These are phyloP conservation scores for Drosophila insularis DNA, from an alignment of 1,140 invertebrate species.

Conservation along the genomic window DNA sequence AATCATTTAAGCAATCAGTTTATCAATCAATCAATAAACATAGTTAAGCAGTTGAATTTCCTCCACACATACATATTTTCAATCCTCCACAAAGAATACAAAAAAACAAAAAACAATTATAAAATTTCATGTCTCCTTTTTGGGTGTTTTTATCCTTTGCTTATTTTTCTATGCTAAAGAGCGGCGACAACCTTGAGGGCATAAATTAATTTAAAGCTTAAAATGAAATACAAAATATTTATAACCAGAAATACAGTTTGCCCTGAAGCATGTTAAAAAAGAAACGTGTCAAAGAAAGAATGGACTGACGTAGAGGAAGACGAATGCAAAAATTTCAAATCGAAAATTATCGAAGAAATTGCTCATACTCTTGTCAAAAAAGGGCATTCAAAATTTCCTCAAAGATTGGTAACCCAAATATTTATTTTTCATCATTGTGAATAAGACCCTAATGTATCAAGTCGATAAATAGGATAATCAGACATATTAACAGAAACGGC, in stretches of 20 bases:
- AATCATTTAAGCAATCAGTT: not conserved
- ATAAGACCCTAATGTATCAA: too few species aligned
- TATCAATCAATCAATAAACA: not conserved
- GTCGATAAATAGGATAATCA: too few species aligned
- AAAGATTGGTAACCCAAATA: too few species aligned
- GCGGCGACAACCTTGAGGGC: conserved; percentile 31
- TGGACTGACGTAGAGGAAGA: not conserved
- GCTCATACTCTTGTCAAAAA: not conserved
- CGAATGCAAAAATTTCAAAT: conserved; percentile 25
- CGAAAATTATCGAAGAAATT: conserved; percentile 37
- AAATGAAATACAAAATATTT: conserved; percentile 42
- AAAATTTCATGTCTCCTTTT: not conserved
- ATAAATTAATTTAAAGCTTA: conserved; percentile 58
- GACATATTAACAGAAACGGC: too few species aligned
- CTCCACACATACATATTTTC: too few species aligned
- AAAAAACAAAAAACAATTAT: conserved; percentile 5
- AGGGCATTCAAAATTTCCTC: not conserved
- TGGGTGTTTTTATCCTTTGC: not conserved
- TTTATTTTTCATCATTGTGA: too few species aligned
- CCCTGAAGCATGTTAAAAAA: conserved; percentile 10
- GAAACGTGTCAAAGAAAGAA: not conserved
- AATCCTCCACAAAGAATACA: not conserved
- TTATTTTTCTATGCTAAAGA: conserved; percentile 12
- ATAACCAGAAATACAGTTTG: conserved; percentile 33
- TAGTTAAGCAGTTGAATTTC: not conserved